Base-by-base conservation (phyloP, 2,888 invertebrate genomes). In the Caenorhabditis becei region DNA sequence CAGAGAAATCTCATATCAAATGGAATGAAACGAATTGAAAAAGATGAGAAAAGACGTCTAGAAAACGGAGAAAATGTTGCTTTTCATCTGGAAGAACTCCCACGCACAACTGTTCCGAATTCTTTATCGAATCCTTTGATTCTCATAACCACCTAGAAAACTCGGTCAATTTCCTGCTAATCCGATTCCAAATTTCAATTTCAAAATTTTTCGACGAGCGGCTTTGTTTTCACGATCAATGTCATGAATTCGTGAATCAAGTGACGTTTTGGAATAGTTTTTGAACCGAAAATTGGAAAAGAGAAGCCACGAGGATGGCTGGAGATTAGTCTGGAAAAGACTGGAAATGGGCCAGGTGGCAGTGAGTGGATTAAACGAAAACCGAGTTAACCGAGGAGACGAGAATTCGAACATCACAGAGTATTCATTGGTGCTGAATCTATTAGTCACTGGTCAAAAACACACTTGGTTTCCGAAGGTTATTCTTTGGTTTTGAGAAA, bases 171-270 rank as follows among this genome's bases (percentile, higher is more conserved):
- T 65, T 65, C 53, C 44, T 56, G 58, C 23, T 69, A 58, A 69
- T 69, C 58, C 67, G 53, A 56, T 67, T 67, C 23, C 66, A 56
- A 67, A 56, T 20, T 54, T 32, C 28, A 14, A 53, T 7, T 28
- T 18, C 41, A 47, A 44, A 54, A 14, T 41, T 53, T 26, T n/a
- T n/a, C n/a, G n/a, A n/a, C n/a, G n/a, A n/a, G 20, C 65, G 54
- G 37, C 14, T 53, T 35, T 65, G 35, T 65, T 65, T 53, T 53
- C 10, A 16, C 24, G 18, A n/a, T 49, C 44, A 61, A 20, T 59
- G 20, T 59, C 37, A 58, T 18, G n/a, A 35, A 58, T n/a, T 44
- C 18, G 47, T 20, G 23, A 24, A 16, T 14, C 4, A 16, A 7
- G 18, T 62, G 62, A 62, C 62, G 49, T 35, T 5, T 10, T 35